Percentiles rank a stretch among this genome's conserved stretches.
These are phyloP conservation scores for Ectemnius continuus DNA, from an alignment of 2,888 invertebrate species.

Conservation along the genomic window DNA sequence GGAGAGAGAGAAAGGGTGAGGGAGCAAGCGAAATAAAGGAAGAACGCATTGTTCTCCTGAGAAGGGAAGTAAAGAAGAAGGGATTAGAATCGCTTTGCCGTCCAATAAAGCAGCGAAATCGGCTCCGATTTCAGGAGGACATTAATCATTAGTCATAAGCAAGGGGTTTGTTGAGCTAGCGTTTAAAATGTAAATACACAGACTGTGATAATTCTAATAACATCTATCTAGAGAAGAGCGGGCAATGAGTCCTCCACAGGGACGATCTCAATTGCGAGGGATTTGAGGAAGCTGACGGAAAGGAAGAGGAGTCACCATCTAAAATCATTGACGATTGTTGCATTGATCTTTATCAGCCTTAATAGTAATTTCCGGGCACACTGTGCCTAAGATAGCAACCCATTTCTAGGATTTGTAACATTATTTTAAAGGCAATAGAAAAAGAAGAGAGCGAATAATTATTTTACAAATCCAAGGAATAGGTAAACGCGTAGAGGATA, in stretches of 20 bases:
- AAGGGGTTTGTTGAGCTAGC: slow-evolving; percentile 53
- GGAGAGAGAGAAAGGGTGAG: slow-evolving; percentile 5
- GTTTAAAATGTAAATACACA: slow-evolving; percentile 77
- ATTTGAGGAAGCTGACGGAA: slow-evolving; percentile 12
- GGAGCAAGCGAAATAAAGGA: slow-evolving; percentile 3
- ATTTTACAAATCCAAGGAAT: too few relatives aligned
- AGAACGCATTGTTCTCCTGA: neutral
- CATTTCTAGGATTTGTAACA: too few relatives aligned
- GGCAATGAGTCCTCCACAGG: neutral
- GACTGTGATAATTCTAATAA: slow-evolving; percentile 77
- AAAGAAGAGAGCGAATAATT: too few relatives aligned
- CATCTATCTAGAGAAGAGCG: slow-evolving; percentile 42
- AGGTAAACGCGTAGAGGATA: too few relatives aligned
- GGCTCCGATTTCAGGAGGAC: neutral
- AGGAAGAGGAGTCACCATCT: slow-evolving; percentile 11
- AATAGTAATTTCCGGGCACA: slow-evolving; percentile 26
- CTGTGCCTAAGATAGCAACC: too few relatives aligned
- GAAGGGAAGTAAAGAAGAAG: neutral
- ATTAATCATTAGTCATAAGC: slow-evolving; percentile 1
- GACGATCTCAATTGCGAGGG: neutral
- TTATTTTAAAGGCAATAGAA: too few relatives aligned
- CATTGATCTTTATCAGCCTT: slow-evolving; percentile 27
- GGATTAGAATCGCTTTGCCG: slow-evolving; percentile 46
- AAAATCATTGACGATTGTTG: slow-evolving; percentile 31
- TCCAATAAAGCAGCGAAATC: slow-evolving; percentile 38